phyloP scores from a whole-genome alignment of 2,797 vertebrate species.

The Chiroxiphia lanceolata region DNA sequence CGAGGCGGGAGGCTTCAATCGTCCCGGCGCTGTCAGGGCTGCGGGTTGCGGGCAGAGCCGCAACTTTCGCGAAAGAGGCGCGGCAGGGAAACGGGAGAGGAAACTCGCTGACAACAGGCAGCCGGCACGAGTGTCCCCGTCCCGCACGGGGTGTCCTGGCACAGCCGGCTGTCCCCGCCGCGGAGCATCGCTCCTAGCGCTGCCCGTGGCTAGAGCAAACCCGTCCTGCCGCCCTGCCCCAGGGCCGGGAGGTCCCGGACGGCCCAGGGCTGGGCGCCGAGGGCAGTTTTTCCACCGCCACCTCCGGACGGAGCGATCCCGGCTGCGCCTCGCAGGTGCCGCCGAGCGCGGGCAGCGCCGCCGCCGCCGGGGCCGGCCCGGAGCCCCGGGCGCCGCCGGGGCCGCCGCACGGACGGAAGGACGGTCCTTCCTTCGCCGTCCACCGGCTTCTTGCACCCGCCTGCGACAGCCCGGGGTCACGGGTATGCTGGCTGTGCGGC shows the following conservation, averaged over 20 bases:
- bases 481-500: fast-evolving
- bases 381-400: neutral
- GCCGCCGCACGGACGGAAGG: neutral
- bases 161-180: neutral
- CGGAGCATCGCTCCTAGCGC: neutral
- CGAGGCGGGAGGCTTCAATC: constrained; percentile 3
- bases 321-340: constrained; percentile 32
- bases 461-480: neutral
- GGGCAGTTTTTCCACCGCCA: neutral
- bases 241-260: neutral
- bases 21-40: neutral
- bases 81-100: neutral
- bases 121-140: neutral
- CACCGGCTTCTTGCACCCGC: neutral
- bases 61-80: constrained; percentile 4
- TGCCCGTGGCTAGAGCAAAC: neutral
- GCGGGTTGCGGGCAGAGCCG: fast-evolving
- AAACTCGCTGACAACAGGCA: neutral
- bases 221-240: neutral
- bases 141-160: neutral
- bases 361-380: neutral
- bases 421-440: neutral
- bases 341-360: neutral
- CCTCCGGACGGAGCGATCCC: neutral
- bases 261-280: fast-evolving